phyloP scores from a whole-genome alignment of 2,888 invertebrate genomes.

The Mythimna vitellina region DNA sequence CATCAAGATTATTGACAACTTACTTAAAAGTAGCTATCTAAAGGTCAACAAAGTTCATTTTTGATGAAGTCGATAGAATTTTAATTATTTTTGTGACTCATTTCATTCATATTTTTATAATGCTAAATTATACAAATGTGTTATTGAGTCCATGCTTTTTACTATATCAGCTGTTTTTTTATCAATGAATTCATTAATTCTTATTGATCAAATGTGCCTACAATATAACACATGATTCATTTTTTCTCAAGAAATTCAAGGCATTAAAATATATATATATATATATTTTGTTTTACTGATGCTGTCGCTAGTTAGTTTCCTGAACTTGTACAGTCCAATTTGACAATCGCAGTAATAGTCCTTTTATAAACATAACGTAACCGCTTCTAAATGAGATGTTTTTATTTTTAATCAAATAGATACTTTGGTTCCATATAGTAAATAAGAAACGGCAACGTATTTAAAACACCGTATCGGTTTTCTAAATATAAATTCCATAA shows the following conservation, averaged over 20 bases:
- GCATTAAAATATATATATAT: not conserved
- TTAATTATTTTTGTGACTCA: slow-evolving; percentile 7
- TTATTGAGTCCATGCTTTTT: slow-evolving; percentile 10
- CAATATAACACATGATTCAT: not conserved
- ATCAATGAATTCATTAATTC: slow-evolving; percentile 34
- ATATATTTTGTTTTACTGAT: not conserved
- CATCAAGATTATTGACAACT: not conserved
- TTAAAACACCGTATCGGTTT: not conserved
- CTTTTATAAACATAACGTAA: not conserved
- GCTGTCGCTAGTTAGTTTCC: not conserved
- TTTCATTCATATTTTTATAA: slow-evolving; percentile 42
- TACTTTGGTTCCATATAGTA: not conserved
- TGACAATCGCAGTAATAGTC: not conserved
- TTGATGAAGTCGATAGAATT: slow-evolving; percentile 9
- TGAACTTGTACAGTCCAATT: not conserved
- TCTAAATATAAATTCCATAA: not conserved
- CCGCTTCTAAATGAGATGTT: not conserved
- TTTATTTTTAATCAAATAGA: not conserved
- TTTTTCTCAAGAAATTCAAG: not conserved
- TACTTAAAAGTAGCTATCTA: not conserved
- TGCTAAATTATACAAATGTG: not conserved
- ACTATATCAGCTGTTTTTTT: slow-evolving; percentile 24
- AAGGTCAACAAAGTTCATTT: slow-evolving; percentile 19
- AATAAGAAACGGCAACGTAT: not conserved
- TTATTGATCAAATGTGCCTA: not conserved